These are phyloP conservation scores for Otus sunia DNA, from an alignment of 2,113 vertebrate species.

Conservation along the genomic window DNA sequence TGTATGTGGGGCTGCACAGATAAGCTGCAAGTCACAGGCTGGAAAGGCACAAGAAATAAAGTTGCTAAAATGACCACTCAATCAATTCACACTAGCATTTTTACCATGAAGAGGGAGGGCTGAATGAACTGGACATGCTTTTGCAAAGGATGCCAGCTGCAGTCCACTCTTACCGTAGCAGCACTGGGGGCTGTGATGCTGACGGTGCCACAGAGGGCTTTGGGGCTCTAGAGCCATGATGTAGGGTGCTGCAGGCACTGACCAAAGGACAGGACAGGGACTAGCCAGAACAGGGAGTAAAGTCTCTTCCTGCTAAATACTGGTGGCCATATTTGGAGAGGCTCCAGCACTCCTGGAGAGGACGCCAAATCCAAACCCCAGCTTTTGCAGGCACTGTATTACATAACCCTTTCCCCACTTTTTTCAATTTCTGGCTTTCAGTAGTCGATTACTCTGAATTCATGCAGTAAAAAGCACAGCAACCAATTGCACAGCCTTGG, in stretches of 20 bases:
- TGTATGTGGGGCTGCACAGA: neutral
- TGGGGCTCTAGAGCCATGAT: neutral
- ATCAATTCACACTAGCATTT: neutral
- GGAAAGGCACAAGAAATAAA: neutral
- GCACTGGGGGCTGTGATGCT: neutral
- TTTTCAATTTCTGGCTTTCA: neutral
- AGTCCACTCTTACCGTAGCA: accelerated
- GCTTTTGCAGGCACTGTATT: neutral
- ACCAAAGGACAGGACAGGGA: neutral
- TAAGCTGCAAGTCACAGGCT: accelerated
- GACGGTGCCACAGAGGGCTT: neutral
- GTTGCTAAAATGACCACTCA: neutral
- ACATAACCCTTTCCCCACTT: neutral
- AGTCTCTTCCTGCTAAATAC: neutral
- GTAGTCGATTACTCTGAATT: neutral
- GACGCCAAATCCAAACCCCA: neutral
- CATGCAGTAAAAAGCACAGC: constrained; percentile 13
- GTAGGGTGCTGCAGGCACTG: neutral
- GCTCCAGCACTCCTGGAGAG: neutral
- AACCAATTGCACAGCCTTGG: neutral
- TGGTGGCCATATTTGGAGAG: neutral
- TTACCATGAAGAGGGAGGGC: neutral
- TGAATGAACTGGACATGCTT: neutral
- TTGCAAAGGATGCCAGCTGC: neutral
- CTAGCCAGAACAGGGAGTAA: neutral